Conservation (phyloP, 2,113 vertebrate species). For the Equus przewalskii region DNA sequence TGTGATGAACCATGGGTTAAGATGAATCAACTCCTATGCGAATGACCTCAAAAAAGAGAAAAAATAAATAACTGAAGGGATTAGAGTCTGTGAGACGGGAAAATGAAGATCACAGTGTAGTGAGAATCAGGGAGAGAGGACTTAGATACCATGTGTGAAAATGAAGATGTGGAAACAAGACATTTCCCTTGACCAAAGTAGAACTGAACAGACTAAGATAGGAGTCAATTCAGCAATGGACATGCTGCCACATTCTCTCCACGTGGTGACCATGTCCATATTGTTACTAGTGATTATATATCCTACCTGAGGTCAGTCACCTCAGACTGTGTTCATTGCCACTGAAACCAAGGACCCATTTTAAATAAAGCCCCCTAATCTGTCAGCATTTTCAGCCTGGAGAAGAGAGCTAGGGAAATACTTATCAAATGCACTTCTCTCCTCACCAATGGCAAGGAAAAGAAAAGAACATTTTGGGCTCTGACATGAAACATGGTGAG, state of each 20-base stretch:
- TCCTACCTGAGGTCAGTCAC: background rate
- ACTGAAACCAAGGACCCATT: background rate
- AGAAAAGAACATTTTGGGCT: background rate
- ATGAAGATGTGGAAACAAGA: too few relatives aligned
- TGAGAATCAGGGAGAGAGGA: too few relatives aligned
- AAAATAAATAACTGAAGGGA: background rate
- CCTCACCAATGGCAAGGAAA: background rate
- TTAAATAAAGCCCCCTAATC: fast-evolving
- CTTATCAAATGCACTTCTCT: background rate
- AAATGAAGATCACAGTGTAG: too few relatives aligned
- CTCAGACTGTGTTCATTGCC: background rate
- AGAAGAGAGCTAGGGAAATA: background rate
- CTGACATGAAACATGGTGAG: background rate
- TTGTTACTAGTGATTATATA: background rate
- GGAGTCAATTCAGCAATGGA: background rate
- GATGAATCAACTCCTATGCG: background rate
- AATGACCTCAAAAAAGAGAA: background rate
- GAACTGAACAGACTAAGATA: background rate
- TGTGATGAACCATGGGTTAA: background rate
- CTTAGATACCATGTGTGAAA: too few relatives aligned
- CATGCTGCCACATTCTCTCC: background rate
- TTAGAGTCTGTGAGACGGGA: background rate
- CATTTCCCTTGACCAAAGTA: too few relatives aligned
- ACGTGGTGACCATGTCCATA: too few relatives aligned
- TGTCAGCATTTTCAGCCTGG: background rate